phyloP scores from a whole-genome alignment of 2,113 vertebrate species.

The Callionymus lyra region DNA sequence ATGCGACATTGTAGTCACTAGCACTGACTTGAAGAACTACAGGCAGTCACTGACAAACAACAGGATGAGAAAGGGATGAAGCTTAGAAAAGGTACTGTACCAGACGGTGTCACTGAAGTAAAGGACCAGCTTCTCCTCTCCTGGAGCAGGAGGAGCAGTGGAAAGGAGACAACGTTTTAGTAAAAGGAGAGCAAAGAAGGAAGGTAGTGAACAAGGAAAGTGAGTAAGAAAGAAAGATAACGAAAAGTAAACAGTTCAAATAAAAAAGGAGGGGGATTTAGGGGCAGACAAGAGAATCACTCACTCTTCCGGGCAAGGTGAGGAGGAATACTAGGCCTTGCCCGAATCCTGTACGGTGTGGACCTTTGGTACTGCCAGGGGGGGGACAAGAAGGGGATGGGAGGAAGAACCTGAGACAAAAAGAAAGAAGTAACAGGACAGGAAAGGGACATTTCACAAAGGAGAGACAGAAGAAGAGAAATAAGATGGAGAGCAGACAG shows the following conservation, averaged over 20 bases:
- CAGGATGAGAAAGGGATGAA: not conserved
- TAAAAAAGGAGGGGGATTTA: not conserved
- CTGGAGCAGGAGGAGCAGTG: constrained; percentile 21
- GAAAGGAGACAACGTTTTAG: not conserved
- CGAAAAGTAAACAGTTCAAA: not conserved
- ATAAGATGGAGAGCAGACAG: too few relatives aligned
- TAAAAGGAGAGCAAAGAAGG: not conserved
- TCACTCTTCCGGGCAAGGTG: constrained; percentile 48
- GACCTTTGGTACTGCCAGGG: constrained; percentile 64
- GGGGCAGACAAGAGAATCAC: constrained; percentile 4
- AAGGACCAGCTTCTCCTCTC: constrained; percentile 54
- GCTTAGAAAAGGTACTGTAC: constrained; percentile 25
- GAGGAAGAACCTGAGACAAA: constrained; percentile 37
- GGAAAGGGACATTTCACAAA: too few relatives aligned
- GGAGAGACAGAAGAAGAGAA: too few relatives aligned
- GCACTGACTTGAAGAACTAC: too few relatives aligned
- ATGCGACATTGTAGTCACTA: too few relatives aligned
- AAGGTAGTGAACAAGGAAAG: not conserved
- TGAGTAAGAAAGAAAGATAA: not conserved
- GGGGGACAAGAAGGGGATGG: constrained; percentile 49
- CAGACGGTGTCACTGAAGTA: constrained; percentile 59
- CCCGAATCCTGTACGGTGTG: constrained; percentile 42
- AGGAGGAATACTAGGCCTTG: constrained; percentile 42
- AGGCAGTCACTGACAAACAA: not conserved
- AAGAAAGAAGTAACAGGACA: not conserved